Base-by-base conservation (phyloP, 2,888 invertebrate species). In the Megalurothrips usitatus region DNA sequence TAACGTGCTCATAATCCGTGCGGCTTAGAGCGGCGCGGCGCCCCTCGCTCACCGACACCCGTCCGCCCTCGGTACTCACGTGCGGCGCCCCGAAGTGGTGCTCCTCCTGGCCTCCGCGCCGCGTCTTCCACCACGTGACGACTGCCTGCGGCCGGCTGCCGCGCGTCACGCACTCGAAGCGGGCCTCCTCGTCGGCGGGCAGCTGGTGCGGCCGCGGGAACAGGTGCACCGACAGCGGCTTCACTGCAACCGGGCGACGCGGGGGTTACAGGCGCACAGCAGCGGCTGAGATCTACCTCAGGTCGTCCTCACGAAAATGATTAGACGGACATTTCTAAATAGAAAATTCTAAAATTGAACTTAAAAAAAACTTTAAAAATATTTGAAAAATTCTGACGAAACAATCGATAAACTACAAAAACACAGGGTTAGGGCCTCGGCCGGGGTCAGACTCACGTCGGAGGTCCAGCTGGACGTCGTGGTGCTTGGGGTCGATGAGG, bases 111-210 rank as follows among this genome's bases (percentile, higher is more conserved):
- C 68, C 68, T 23, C 23, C 68, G 68, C 26, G 68, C 26, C 68
- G 68, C 26, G 68, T 75, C 68, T 75, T 75, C 68, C 68, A 75
- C 96, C 96, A 96, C 81, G 92, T 91, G 85, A 96, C 92, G 84
- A 92, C 91, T 49, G 96, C 96, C 84, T 93, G 92, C 48, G 96
- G 96, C 85, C 96, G 91, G 82, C 96, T 96, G 79, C 96, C 96
- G 84, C 92, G 90, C 80, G 94, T 93, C 86, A 93, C 92, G 88
- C 96, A 97, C 82, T 92, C 91, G 84, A 96, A 89, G 85, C 92
- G 92, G 86, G 95, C 94, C 85, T 93, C 92, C 86, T 92, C 91
- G 85, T 93, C 93, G 14, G 96, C 94, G 82, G 94, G 92, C 88
- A 96, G 89, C 85, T 93, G 91, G 85, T 89, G 89, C 81, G 94